Base-by-base conservation (phyloP, 2,888 invertebrate genomes). In the Agrochola lota region DNA sequence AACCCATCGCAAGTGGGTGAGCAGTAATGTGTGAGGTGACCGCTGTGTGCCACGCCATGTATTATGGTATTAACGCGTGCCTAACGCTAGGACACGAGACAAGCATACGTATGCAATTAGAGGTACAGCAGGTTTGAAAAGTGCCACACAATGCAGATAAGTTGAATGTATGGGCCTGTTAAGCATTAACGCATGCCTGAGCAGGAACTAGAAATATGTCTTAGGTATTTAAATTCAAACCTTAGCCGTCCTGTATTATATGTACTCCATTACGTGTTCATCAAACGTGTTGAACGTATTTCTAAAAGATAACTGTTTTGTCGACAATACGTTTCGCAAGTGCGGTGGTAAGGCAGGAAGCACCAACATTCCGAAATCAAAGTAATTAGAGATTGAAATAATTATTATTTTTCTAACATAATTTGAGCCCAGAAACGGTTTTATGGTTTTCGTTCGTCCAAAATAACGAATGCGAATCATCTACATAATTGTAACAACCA, bases 1-100 rank as follows among this genome's bases (percentile, higher is more conserved):
- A 70, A 81, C 80, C 69, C 84, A 76, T 74, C 75, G 71, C 76
- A 70, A 85, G 74, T 87, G 78, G 79, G 75, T 81, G 84, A 86
- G 73, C 76, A 77, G 77, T 74, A 80, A 88, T 82, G 62, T 88
- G 83, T 66, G 68, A 72, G 23, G 60, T 64, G 70, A 75, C 69
- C 71, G 71, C 35, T 64, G 59, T 64, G 69, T 62, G 66, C 63
- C 69, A 52, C 63, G 40, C 66, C 71, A 52, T 43, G 59, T 35
- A 35, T 67, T 59, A 71, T 40, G 49, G 52, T n/a, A 63, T 69
- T 66, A 71, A 43, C 72, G 64, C 64, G 63, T 70, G 77, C 40
- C 77, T 79, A 52, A 69, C 40, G 57, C 63, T 63, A 23, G 49
- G 59, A 77, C 52, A 71, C 49, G 71, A 40, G 12, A 35, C 57